These are phyloP conservation scores for Manis crassicaudata DNA, from an alignment of 2,797 vertebrate species.

Conservation along the genomic window DNA sequence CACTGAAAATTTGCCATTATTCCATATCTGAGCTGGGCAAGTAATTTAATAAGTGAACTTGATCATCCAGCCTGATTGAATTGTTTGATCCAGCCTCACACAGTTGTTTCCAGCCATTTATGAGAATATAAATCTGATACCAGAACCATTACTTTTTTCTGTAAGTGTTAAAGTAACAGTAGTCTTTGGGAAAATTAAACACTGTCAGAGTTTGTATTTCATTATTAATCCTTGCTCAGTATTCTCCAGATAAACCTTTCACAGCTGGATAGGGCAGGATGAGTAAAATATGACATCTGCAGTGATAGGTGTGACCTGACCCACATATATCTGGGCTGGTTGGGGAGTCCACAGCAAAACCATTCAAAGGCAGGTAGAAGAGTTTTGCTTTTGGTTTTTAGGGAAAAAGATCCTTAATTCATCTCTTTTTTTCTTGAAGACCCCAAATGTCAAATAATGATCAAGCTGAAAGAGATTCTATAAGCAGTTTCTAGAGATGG, in stretches of 20 bases:
- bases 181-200: slow-evolving; percentile 36
- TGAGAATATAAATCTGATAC: slow-evolving; percentile 36
- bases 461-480: background rate
- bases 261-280: background rate
- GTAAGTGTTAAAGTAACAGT: slow-evolving; percentile 18
- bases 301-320: background rate
- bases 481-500: background rate
- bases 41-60: slow-evolving; percentile 19
- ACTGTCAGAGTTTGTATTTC: background rate
- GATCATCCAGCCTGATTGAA: background rate
- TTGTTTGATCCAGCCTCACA: background rate
- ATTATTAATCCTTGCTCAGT: background rate
- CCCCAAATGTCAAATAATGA: background rate
- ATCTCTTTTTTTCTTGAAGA: background rate
- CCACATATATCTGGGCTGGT: slow-evolving; percentile 24
- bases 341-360: background rate
- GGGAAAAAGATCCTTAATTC: background rate
- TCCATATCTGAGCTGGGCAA: background rate
- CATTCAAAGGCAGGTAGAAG: background rate
- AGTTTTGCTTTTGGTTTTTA: background rate
- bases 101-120: background rate
- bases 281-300: background rate
- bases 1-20: background rate
- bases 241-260: slow-evolving; percentile 11
- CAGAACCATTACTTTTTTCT: background rate